These are phyloP conservation scores for Sinodicranocentrus sp. DNA, from an alignment of 2,888 invertebrate genomes.

Conservation along the genomic window DNA sequence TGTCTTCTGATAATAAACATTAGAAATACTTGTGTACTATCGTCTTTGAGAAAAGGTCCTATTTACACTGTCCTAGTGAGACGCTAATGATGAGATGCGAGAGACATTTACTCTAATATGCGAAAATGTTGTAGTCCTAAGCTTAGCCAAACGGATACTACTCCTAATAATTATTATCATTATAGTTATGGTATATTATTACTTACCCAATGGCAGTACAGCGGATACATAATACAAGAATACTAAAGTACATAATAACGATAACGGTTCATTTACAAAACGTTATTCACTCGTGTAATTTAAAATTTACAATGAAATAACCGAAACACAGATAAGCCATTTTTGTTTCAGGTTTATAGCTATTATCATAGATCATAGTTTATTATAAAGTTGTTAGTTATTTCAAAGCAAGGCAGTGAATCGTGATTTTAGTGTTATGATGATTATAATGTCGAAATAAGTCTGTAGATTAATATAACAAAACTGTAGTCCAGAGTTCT, in stretches of 20 bases:
- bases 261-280: constrained; percentile 63
- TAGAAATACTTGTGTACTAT: constrained; percentile 23
- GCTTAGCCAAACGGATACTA: constrained; percentile 55
- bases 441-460: constrained; percentile 16
- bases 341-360: constrained; percentile 8
- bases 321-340: constrained; percentile 40
- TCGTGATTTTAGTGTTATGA: constrained; percentile 35
- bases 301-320: constrained; percentile 5
- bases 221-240: constrained; percentile 50
- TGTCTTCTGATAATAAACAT: constrained; percentile 34
- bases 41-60: constrained; percentile 28
- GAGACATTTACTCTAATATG: constrained; percentile 66
- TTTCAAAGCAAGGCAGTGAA: constrained; percentile 9
- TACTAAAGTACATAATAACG: constrained; percentile 48
- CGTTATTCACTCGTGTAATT: constrained; percentile 47
- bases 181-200: constrained; percentile 9
- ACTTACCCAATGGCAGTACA: constrained; percentile 46
- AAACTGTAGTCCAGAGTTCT: constrained; percentile 59
- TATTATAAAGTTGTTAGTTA: not conserved
- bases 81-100: constrained; percentile 49
- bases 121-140: constrained; percentile 56
- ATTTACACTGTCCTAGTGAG: constrained; percentile 20
- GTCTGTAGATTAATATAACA: not conserved
- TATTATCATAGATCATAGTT: not conserved
- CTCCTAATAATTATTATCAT: constrained; percentile 33